Evolutionary conservation across 2,113 vertebrate genomes (phyloP), one percentile per base, ranked within the genome.

Genomic region (Etia nguti): DNA sequence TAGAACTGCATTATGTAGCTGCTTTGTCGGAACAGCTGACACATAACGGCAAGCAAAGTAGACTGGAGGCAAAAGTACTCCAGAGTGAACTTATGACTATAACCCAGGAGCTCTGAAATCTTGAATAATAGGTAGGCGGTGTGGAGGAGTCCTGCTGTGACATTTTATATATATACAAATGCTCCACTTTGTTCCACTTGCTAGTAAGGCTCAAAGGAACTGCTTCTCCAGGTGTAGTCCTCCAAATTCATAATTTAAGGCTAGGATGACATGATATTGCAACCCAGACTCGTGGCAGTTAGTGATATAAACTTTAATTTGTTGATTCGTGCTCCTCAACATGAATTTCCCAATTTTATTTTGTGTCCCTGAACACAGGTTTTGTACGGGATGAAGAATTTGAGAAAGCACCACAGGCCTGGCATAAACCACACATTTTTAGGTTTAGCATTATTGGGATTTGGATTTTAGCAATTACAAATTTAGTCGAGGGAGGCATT

Each of bases 1-100:
- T 70, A 73, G 89, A 89, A 84, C 79, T 79, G 12, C 31, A 85
- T 86, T 87, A 57, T 83, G 75, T 92, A 93, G 87, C 59, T 10
- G 46, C 79, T 87, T 75, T 83, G 80, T 84, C 1, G 4, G 56
- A 82, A 83, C 82, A 79, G 52, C 22, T 56, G 68, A 80, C 52
- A 81, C 68, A 86, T 26, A 24, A 79, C 79, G 60, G 73, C 41
- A 86, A 82, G 82, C 48, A 87, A 82, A 84, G 80, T 34, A 68
- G 55, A 79, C 20, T 77, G 26, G 29, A 57, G 22, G 43, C 22
- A 41, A 79, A 52, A 46, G 10, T 31, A 24, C 73, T 9, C 22
- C 46, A 36, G 6, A 36, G 48, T 50, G 70, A 73, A 7, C 6
- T 29, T 75, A n/a, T 85, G 57, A 34, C 3, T 8, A 16, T 41